Conservation (phyloP, 2,113 vertebrate genomes). For the Macroglossus sobrinus region DNA sequence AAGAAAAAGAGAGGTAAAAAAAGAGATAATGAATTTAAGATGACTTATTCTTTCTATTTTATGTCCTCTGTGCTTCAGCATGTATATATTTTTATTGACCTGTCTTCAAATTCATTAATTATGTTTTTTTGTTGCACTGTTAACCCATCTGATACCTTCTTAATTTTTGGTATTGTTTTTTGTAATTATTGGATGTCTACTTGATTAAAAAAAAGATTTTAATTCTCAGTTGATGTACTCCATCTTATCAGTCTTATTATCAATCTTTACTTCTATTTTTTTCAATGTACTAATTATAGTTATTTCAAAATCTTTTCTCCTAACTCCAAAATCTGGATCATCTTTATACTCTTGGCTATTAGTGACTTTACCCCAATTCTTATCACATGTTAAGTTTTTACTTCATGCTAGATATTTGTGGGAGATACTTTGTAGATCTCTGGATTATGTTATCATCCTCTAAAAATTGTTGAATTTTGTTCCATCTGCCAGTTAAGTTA, state of each 20-base stretch:
- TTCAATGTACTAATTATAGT: neutral
- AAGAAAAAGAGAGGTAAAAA: slow-evolving; percentile 3
- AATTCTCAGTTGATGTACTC: neutral
- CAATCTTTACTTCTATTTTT: neutral
- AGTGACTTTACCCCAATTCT: neutral
- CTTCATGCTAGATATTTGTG: neutral
- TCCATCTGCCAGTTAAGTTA: neutral
- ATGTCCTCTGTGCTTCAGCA: neutral
- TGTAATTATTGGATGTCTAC: neutral
- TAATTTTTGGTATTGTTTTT: neutral
- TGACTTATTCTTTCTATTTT: neutral
- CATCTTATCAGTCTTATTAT: neutral
- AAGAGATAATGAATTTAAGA: slow-evolving; percentile 1
- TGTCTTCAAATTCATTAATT: neutral
- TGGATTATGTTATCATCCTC: neutral
- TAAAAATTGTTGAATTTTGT: slow-evolving; percentile 5
- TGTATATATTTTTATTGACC: neutral
- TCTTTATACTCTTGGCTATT: neutral
- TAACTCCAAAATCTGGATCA: neutral
- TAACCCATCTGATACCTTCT: neutral
- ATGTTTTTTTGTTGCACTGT: neutral
- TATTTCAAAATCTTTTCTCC: neutral
- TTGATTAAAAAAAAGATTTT: neutral
- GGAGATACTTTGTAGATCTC: neutral
- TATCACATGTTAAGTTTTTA: neutral